Evolutionary conservation across 2,797 vertebrate species (phyloP).

Genomic region (Hemitrygon akajei): DNA sequence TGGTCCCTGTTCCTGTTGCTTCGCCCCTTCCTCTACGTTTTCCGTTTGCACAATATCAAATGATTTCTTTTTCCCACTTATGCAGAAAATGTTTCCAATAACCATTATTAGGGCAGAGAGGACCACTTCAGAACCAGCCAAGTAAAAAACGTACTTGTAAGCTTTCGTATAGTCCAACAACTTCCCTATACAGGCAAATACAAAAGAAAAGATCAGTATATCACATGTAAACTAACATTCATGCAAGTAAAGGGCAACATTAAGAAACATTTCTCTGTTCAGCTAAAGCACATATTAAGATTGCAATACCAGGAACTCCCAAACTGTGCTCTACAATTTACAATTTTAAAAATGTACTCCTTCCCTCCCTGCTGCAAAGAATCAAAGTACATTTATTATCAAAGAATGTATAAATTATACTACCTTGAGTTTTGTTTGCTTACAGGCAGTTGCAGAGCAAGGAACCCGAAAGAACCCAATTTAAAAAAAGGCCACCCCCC

Average conservation of each 20-base stretch:
- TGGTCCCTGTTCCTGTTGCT: constrained; percentile 45
- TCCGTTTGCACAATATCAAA: constrained; percentile 48
- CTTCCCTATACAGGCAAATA: constrained; percentile 56
- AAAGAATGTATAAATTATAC: no score
- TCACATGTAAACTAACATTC: neutral
- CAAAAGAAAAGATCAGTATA: neutral
- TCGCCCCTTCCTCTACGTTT: constrained; percentile 54
- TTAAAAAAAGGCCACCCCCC: no score
- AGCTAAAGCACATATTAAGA: neutral
- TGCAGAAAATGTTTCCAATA: constrained; percentile 72
- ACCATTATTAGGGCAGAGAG: constrained; percentile 69
- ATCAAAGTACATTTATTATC: no score
- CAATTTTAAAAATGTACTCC: neutral
- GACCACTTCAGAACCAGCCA: constrained; percentile 79
- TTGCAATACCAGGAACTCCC: neutral
- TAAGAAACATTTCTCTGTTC: neutral
- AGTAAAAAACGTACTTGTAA: constrained; percentile 81
- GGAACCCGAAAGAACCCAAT: no score
- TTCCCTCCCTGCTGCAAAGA: neutral
- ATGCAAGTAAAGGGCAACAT: neutral
- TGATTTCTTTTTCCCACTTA: constrained; percentile 52
- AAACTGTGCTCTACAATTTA: neutral
- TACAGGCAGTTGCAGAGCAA: no score
- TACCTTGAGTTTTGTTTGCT: no score
- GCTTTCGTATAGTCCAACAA: constrained; percentile 72